A percentile compares a stretch with the other conserved stretches of the same genome.
phyloP scores from a whole-genome alignment of 1,140 invertebrate genomes.

The Capitella teleta region DNA sequence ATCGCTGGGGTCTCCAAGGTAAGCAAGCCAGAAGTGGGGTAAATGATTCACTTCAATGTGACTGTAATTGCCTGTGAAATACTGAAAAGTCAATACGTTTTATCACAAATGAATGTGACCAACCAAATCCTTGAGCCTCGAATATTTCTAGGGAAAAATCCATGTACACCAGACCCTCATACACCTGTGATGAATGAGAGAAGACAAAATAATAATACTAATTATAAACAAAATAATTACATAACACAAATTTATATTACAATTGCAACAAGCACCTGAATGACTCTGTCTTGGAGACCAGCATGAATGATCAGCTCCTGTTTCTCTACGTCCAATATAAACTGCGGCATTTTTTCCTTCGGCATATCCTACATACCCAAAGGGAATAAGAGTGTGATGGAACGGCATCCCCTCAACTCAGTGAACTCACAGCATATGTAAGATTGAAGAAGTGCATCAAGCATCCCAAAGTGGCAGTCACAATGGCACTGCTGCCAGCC shows the following conservation, averaged over 20 bases:
- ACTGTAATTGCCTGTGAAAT: constrained; percentile 15
- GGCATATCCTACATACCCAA: constrained; percentile 17
- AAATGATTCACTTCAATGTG: constrained; percentile 14
- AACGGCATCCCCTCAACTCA: not conserved
- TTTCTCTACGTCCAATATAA: constrained; percentile 30
- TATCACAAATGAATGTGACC: not conserved
- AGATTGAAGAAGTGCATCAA: constrained; percentile 28
- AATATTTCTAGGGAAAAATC: constrained; percentile 24
- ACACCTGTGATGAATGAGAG: constrained; percentile 19
- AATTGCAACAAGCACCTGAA: constrained; percentile 20
- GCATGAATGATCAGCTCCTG: constrained; percentile 28
- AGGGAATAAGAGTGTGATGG: not conserved
- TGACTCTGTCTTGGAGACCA: constrained; percentile 32
- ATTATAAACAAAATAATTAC: not conserved
- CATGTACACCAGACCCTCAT: constrained; percentile 33
- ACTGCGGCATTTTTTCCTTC: constrained; percentile 23
- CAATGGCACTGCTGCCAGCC: constrained; percentile 32
- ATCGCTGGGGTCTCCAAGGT: constrained; percentile 25
- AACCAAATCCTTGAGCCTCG: constrained; percentile 21
- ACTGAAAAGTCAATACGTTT: not conserved
- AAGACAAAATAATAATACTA: too few species aligned
- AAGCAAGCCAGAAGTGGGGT: constrained; percentile 26
- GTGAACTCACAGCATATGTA: not conserved
- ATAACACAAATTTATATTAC: constrained; percentile 1
- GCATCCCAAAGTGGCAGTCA: constrained; percentile 27